These are phyloP conservation scores for Pachycephus smyrnensis DNA, from an alignment of 2,888 invertebrate genomes.

Conservation along the genomic window DNA sequence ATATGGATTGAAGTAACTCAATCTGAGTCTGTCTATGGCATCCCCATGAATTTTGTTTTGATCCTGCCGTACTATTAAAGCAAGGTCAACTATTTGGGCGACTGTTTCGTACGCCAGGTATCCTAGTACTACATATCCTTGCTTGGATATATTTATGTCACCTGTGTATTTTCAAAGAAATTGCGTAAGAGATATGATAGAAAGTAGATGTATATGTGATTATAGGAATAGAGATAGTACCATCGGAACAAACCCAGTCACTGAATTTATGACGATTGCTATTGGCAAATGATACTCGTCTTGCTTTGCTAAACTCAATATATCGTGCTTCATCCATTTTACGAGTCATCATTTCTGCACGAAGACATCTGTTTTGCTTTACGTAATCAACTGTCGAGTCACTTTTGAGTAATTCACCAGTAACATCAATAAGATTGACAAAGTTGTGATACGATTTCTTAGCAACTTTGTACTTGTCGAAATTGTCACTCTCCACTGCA, in stretches of 20 bases:
- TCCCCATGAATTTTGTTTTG: constrained; percentile 76
- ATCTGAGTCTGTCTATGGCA: constrained; percentile 76
- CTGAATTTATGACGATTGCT: constrained; percentile 66
- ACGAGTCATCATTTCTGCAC: constrained; percentile 70
- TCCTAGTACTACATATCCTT: constrained; percentile 82
- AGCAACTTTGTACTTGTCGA: constrained; percentile 69
- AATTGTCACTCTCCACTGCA: constrained; percentile 69
- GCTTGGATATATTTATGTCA: constrained; percentile 72
- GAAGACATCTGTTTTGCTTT: constrained; percentile 71
- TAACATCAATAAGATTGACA: constrained; percentile 61
- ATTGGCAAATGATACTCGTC: constrained; percentile 79
- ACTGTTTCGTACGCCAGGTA: constrained; percentile 93
- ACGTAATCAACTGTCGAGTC: constrained; percentile 73
- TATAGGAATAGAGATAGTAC: constrained; percentile 35
- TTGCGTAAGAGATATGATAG: constrained; percentile 3
- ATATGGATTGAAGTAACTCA: constrained; percentile 73
- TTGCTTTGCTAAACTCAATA: constrained; percentile 82
- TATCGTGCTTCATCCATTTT: constrained; percentile 71
- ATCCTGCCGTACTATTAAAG: constrained; percentile 84
- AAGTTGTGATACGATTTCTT: constrained; percentile 46
- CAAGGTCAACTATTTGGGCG: constrained; percentile 88
- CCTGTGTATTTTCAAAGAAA: constrained; percentile 40
- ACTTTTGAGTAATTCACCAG: constrained; percentile 58
- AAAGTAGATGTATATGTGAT: neutral
- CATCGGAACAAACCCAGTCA: constrained; percentile 57